A percentile compares a stretch with the other conserved stretches of the same genome.
phyloP scores from a whole-genome alignment of 2,888 invertebrate genomes.

The Germaria angustata region DNA sequence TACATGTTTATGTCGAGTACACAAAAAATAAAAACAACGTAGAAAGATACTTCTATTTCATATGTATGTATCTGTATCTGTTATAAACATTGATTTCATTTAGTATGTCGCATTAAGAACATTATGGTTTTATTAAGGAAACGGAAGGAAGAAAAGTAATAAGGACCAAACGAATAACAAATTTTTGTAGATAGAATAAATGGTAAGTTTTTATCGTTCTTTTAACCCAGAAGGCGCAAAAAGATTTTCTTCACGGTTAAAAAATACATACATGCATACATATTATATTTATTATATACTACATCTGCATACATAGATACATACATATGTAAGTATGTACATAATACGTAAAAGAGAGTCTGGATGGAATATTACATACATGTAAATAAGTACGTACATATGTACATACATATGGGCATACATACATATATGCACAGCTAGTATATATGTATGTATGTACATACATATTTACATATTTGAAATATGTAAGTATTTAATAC shows the following conservation, averaged over 20 bases:
- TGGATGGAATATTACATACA: no score
- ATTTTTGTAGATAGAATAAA: slow-evolving; percentile 13
- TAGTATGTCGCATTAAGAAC: slow-evolving; percentile 23
- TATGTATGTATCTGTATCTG: slow-evolving; percentile 32
- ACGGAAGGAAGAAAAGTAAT: slow-evolving; percentile 51
- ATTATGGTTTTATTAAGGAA: slow-evolving; percentile 52
- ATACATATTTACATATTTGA: no score
- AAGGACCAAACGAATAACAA: slow-evolving; percentile 16
- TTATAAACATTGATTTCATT: slow-evolving; percentile 46
- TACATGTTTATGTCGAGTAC: no score
- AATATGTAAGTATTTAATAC: no score
- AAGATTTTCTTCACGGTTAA: background rate
- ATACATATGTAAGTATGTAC: no score
- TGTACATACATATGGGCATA: no score
- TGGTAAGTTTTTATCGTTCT: slow-evolving; percentile 37
- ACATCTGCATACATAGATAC: background rate
- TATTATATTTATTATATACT: no score
- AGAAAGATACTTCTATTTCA: background rate
- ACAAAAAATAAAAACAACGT: background rate
- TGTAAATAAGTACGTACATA: no score
- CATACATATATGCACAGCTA: no score
- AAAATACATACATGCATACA: background rate
- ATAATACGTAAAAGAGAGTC: background rate
- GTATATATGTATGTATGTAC: background rate
- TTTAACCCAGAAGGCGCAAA: slow-evolving; percentile 47